Base-by-base conservation (phyloP, 2,888 invertebrate genomes). In the Agriopis marginaria region DNA sequence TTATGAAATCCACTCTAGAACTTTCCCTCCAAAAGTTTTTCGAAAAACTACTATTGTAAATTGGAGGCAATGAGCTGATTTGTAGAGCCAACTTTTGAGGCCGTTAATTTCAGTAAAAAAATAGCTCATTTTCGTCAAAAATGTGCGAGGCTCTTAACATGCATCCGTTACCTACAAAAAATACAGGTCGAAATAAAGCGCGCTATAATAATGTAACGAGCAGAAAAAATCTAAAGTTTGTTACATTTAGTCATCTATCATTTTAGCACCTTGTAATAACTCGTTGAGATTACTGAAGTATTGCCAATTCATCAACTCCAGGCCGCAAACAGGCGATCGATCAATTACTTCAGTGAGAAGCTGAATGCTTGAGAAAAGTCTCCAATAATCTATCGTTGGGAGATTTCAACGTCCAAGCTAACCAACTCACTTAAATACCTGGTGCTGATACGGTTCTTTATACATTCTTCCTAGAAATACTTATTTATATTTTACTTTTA, bases 301-400 rank as follows among this genome's bases (percentile, higher is more conserved):
- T 76, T 71, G 70, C 62, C 75, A 71, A 76, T 76, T 76, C 71
- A 76, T 76, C 75, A 76, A 74, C 54, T 63, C 68, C 62, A 50
- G 45, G 61, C 66, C 70, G 66, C 68, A 65, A 74, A 74, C 68
- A 70, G 71, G 64, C 66, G 65, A 76, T 76, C 74, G 63, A 76
- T 76, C 75, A 76, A 74, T 76, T 74, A 76, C 68, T 72, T 58
- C 56, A 66, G 54, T 67, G 66, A 60, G 63, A 74, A 71, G 55
- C 70, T 71, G 70, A 73, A 74, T 73, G 62, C 71, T 74, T 70
- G 64, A 64, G 64, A 70, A 72, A 75, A 71, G 66, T 67, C 58
- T 53, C 17, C 40, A 51, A 67, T 49, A 75, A 75, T 75, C 71
- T 71, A 71, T 69, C 73, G 74, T 75, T 61, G 53, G 40, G n/a